These are phyloP conservation scores for Drosophila busckii DNA, from an alignment of 1,140 invertebrate genomes.

Conservation along the genomic window DNA sequence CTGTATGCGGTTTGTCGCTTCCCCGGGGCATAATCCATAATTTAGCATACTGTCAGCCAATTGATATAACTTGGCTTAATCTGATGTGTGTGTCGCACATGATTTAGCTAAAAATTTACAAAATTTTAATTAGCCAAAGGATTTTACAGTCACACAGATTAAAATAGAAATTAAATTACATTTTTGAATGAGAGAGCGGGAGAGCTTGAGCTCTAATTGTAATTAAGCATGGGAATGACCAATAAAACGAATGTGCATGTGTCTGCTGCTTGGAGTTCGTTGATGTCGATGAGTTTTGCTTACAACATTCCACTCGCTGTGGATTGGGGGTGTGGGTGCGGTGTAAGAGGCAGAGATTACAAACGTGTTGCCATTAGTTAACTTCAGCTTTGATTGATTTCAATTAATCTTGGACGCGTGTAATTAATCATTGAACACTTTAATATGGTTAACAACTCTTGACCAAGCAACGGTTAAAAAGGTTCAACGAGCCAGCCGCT, in stretches of 20 bases:
- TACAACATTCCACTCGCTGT: slow-evolving; percentile 51
- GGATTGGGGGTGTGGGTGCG: slow-evolving; percentile 13
- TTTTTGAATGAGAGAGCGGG: not conserved
- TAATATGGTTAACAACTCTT: slow-evolving; percentile 79
- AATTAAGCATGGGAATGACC: slow-evolving; percentile 67
- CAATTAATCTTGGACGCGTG: slow-evolving; percentile 79
- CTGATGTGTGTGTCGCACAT: slow-evolving; percentile 18
- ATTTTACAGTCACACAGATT: slow-evolving; percentile 32
- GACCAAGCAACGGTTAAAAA: slow-evolving; percentile 78
- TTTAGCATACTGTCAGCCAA: slow-evolving; percentile 65
- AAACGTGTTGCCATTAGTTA: slow-evolving; percentile 79
- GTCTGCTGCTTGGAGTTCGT: not conserved
- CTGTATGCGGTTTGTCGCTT: slow-evolving; percentile 51
- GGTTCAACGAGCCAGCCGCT: slow-evolving; percentile 63
- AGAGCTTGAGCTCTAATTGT: slow-evolving; percentile 49
- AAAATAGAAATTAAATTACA: too few species aligned
- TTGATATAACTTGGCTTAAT: slow-evolving; percentile 63
- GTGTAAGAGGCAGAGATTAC: slow-evolving; percentile 50
- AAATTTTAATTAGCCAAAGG: slow-evolving; percentile 40
- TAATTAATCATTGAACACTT: slow-evolving; percentile 79
- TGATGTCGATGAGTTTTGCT: slow-evolving; percentile 20
- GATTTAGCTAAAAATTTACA: slow-evolving; percentile 29
- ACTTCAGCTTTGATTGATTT: slow-evolving; percentile 79
- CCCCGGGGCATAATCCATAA: slow-evolving; percentile 77
- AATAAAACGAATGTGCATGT: slow-evolving; percentile 28